Percentiles rank a stretch among this genome's conserved stretches.
Conservation (phyloP, 1,140 invertebrate genomes). For the Andrena cerasifolii region DNA sequence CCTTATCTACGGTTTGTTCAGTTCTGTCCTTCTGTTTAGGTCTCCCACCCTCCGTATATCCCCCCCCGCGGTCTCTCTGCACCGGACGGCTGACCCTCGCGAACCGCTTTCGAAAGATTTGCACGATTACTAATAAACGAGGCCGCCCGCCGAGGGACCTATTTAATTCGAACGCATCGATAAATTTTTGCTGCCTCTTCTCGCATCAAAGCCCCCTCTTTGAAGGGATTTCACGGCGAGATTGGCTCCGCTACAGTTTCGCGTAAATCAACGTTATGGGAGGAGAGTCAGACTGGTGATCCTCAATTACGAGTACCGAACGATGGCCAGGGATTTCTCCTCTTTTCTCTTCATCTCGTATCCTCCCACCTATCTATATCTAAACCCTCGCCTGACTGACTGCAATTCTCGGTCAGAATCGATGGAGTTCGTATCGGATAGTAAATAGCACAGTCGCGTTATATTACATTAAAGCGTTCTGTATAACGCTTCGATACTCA, state of each 20-base stretch:
- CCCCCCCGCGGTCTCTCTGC: neutral
- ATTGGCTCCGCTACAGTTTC: neutral
- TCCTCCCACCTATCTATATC: neutral
- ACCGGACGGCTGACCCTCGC: constrained; percentile 61
- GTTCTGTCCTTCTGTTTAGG: constrained; percentile 70
- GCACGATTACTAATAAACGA: constrained; percentile 70
- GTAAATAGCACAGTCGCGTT: too few relatives aligned
- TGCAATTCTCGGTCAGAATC: too few relatives aligned
- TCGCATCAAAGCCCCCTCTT: neutral
- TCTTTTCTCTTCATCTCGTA: neutral
- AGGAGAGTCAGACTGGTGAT: too few relatives aligned
- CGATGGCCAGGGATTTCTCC: neutral
- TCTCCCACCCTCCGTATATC: constrained; percentile 33
- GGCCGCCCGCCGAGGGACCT: constrained; percentile 1
- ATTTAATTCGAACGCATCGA: constrained; percentile 29
- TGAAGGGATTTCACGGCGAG: neutral
- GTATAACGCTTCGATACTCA: too few relatives aligned
- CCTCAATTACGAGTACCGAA: neutral
- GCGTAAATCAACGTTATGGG: constrained; percentile 1
- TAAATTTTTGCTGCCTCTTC: constrained; percentile 25
- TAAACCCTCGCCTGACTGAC: neutral
- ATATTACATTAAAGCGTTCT: too few relatives aligned
- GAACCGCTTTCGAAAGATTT: constrained; percentile 69
- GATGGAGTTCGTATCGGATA: too few relatives aligned
- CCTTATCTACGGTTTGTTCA: constrained; percentile 81